Evolutionary conservation across 2,113 vertebrate genomes (phyloP).

Genomic region (Rattus rattus): DNA sequence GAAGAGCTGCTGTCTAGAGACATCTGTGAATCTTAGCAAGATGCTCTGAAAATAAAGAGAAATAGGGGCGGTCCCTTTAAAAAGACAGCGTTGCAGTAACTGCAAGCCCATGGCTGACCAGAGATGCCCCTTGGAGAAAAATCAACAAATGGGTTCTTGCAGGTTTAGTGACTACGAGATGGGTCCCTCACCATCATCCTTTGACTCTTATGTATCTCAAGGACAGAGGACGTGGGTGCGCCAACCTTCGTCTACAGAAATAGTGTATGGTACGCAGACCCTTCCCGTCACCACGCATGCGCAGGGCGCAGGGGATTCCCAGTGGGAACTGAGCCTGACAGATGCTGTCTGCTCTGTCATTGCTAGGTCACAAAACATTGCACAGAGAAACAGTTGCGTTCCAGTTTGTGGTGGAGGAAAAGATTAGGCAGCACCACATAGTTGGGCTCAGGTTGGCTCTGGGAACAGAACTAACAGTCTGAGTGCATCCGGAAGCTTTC

Average conservation of each 20-base stretch:
- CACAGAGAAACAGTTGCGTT: not conserved
- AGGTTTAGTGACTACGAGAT: not conserved
- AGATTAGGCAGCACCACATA: accelerated
- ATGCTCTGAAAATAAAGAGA: not conserved
- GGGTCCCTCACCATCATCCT: not conserved
- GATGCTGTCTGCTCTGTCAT: not conserved
- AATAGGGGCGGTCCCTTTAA: not conserved
- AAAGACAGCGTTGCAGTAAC: not conserved
- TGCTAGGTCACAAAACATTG: not conserved
- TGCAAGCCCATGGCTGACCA: too few relatives aligned
- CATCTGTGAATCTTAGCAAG: not conserved
- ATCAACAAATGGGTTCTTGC: not conserved
- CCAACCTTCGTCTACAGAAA: not conserved
- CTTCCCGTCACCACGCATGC: not conserved
- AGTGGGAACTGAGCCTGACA: not conserved
- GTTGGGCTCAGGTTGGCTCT: not conserved
- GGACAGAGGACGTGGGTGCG: not conserved
- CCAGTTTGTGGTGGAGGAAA: not conserved
- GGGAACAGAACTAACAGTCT: not conserved
- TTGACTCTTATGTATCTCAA: not conserved
- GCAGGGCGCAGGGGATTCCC: not conserved
- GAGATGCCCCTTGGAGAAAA: not conserved
- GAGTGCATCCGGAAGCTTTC: not conserved
- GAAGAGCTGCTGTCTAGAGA: not conserved
- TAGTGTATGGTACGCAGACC: not conserved